Base-by-base conservation (phyloP, 2,797 vertebrate species). In the Antrozous pallidus region DNA sequence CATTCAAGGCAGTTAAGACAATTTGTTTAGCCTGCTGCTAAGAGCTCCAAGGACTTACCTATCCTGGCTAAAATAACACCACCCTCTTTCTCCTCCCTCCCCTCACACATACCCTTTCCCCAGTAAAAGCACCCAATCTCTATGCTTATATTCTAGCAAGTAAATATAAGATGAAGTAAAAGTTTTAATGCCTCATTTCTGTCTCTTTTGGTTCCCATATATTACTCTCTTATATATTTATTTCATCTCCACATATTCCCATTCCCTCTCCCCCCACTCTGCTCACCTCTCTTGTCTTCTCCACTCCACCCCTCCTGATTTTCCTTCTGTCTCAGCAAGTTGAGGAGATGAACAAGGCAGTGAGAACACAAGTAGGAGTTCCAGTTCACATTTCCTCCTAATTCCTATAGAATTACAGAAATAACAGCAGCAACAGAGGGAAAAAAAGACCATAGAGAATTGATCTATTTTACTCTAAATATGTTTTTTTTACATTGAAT, bases 1-100 rank as follows among this genome's bases (percentile, higher is more conserved):
- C 96, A 56, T 85, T 93, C n/a, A 95, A 86, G 58, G 88, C 96
- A 96, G 97, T 96, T 84, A 96, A 97, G 96, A 97, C 96, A 94
- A 93, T 93, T 96, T 97, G 84, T 95, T 97, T 90, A 78, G 69
- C 73, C 28, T 63, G 78, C 80, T 96, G 80, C 93, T 90, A 86
- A 97, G 84, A 63, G 56, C 74, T 94, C 6, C 2, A 49, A 97
- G 69, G 90, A 90, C 58, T 90, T 93, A 71, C n/a, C 92, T 63
- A 24, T 70, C 24, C 54, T 75, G 56, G 33, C n/a, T 89, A 56
- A 89, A 87, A 89, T 11, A 54, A 54, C n/a, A 65, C 1, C 0
- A 5, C 10, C 4, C 4, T 49, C n/a, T n/a, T n/a, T n/a, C 51
- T 5, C 2, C 16, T 4, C 45, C 12, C 45, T 20, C 22, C 3